Evolutionary conservation across 2,113 vertebrate species (phyloP).

Genomic region (Aldabrachelys gigantea): DNA sequence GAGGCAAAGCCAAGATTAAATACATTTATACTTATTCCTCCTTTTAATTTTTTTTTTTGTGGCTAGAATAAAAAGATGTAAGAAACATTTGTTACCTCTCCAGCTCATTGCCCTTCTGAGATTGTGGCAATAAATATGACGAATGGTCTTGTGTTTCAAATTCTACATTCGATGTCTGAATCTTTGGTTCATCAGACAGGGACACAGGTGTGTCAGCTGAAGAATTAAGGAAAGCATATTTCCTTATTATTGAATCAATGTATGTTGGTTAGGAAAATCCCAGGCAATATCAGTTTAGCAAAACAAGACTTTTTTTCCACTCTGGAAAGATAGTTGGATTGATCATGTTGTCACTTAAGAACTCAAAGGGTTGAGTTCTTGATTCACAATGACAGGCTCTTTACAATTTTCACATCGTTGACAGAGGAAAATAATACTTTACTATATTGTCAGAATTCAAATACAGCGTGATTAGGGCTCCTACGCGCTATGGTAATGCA

Average conservation of each 20-base stretch:
- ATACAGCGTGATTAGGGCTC: background rate
- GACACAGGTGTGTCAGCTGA: background rate
- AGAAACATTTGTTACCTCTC: background rate
- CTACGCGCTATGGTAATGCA: background rate
- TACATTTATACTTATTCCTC: background rate
- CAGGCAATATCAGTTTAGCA: background rate
- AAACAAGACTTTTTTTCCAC: background rate
- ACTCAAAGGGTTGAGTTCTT: background rate
- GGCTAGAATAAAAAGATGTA: background rate
- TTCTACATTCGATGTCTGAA: background rate
- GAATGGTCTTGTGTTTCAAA: background rate
- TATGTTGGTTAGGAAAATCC: background rate
- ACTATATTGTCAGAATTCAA: slow-evolving; percentile 7
- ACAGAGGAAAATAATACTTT: background rate
- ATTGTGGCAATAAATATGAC: fast-evolving
- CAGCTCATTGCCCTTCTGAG: fast-evolving
- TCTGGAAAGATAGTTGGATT: background rate
- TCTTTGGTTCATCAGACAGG: background rate
- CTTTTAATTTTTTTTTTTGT: background rate
- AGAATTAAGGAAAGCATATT: background rate
- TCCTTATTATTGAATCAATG: background rate
- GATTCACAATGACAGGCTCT: background rate
- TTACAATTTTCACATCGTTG: background rate
- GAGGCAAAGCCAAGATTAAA: background rate
- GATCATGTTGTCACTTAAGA: fast-evolving